A percentile compares a stretch with the other conserved stretches of the same genome.
Conservation (phyloP, 1,140 invertebrate genomes). For the Bombus waltoni region DNA sequence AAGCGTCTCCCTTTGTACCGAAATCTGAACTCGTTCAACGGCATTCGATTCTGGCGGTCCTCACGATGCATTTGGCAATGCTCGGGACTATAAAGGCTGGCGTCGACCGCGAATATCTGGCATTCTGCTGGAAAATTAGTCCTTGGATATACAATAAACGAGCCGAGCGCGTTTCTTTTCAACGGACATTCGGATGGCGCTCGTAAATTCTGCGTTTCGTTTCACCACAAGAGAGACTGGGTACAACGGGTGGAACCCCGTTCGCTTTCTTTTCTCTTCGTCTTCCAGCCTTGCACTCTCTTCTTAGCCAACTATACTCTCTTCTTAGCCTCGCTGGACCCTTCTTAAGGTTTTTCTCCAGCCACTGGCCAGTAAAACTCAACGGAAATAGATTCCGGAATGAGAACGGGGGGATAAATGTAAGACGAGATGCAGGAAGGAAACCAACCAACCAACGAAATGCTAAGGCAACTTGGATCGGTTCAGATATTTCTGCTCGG, state of each 20-base stretch:
- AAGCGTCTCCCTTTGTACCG: conserved; percentile 19
- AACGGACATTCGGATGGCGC: conserved; percentile 47
- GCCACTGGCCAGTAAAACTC: conserved; percentile 57
- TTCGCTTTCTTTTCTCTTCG: neutral
- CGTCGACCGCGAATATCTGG: conserved; percentile 14
- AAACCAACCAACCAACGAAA: conserved; percentile 62
- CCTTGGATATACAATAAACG: conserved; percentile 46
- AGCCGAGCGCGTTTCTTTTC: conserved; percentile 33
- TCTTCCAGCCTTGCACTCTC: neutral
- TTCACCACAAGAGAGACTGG: conserved; percentile 1
- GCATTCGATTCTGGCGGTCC: conserved; percentile 1
- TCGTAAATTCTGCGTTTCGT: conserved; percentile 54
- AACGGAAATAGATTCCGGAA: conserved; percentile 64
- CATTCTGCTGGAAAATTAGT: conserved; percentile 47
- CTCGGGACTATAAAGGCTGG: neutral
- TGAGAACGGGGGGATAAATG: conserved; percentile 61
- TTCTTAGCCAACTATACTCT: neutral
- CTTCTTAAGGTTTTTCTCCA: conserved; percentile 51
- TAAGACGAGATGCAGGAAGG: conserved; percentile 66
- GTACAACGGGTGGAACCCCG: neutral
- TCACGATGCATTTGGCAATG: conserved; percentile 21
- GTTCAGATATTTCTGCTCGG: conserved; percentile 5
- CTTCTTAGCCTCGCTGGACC: neutral
- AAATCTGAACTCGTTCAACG: neutral
- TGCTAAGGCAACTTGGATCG: conserved; percentile 42